These are phyloP conservation scores for Neostethus bicornis DNA, from an alignment of 2,797 vertebrate genomes.

Conservation along the genomic window DNA sequence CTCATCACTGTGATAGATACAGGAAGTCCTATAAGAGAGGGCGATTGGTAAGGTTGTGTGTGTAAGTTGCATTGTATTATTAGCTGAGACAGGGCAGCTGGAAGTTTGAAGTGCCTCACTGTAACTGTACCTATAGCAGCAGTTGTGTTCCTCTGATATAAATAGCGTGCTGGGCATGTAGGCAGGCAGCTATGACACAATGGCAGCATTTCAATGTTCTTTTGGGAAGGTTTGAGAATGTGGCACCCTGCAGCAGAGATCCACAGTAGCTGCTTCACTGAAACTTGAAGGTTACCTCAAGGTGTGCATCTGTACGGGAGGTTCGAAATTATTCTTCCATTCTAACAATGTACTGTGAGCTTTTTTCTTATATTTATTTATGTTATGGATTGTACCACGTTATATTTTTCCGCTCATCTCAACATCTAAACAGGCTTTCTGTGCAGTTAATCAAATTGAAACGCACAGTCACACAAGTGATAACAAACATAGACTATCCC, in stretches of 20 bases:
- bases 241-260: slow-evolving; percentile 56
- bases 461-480: too few relatives aligned
- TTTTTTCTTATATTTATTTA: too few relatives aligned
- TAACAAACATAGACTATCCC: too few relatives aligned
- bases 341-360: too few relatives aligned
- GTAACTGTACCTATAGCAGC: slow-evolving; percentile 78
- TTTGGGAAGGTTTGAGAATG: slow-evolving; percentile 71
- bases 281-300: slow-evolving; percentile 63
- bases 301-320: slow-evolving; percentile 25
- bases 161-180: slow-evolving; percentile 71
- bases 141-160: slow-evolving; percentile 76
- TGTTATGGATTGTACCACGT: too few relatives aligned
- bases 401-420: too few relatives aligned
- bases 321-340: not conserved
- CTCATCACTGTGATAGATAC: slow-evolving; percentile 54
- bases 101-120: slow-evolving; percentile 66
- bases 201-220: slow-evolving; percentile 70
- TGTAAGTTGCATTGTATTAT: slow-evolving; percentile 57
- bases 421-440: too few relatives aligned
- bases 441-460: too few relatives aligned
- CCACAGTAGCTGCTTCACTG: slow-evolving; percentile 42
- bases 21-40: slow-evolving; percentile 49
- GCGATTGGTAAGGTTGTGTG: slow-evolving; percentile 19
- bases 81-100: slow-evolving; percentile 68
- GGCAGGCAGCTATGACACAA: slow-evolving; percentile 69